phyloP scores from a whole-genome alignment of 2,797 vertebrate species.

The Stomatorhinus walkeri region DNA sequence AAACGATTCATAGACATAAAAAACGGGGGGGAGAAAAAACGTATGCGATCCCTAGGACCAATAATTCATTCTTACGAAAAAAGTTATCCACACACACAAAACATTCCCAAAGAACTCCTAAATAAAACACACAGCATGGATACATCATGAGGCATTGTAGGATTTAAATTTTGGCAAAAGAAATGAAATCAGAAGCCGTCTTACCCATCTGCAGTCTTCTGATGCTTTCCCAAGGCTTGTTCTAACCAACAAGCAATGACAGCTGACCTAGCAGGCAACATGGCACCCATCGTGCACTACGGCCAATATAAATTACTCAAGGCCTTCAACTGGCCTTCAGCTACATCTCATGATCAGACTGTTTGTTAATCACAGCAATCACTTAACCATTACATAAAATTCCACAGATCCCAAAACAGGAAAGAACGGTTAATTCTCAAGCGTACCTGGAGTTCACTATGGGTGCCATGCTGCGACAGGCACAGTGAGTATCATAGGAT shows the following conservation, averaged over 20 bases:
- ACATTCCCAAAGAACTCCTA: slow-evolving; percentile 18
- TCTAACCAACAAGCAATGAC: slow-evolving; percentile 29
- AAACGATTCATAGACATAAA: slow-evolving; percentile 87
- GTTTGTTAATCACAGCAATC: background rate
- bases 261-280: slow-evolving; percentile 37
- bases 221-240: slow-evolving; percentile 43
- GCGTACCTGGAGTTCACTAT: slow-evolving; percentile 29
- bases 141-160: slow-evolving; percentile 20
- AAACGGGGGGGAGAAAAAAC: slow-evolving; percentile 49
- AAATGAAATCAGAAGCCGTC: slow-evolving; percentile 70
- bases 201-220: slow-evolving; percentile 63
- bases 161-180: slow-evolving; percentile 57
- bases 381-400: background rate
- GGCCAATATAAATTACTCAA: background rate
- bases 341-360: background rate
- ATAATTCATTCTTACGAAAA: slow-evolving; percentile 26
- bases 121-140: slow-evolving; percentile 22
- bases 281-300: slow-evolving; percentile 49
- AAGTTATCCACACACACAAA: slow-evolving; percentile 34
- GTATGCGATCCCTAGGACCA: slow-evolving; percentile 67
- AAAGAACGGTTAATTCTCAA: background rate
- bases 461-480: slow-evolving; percentile 41
- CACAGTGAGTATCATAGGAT: slow-evolving; percentile 17
- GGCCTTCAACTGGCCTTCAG: background rate
- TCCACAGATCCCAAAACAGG: background rate